Evolutionary conservation across 1,140 invertebrate genomes (phyloP), one percentile per base, ranked within the genome.

Genomic region (Ceratoteleas bidentatus): DNA sequence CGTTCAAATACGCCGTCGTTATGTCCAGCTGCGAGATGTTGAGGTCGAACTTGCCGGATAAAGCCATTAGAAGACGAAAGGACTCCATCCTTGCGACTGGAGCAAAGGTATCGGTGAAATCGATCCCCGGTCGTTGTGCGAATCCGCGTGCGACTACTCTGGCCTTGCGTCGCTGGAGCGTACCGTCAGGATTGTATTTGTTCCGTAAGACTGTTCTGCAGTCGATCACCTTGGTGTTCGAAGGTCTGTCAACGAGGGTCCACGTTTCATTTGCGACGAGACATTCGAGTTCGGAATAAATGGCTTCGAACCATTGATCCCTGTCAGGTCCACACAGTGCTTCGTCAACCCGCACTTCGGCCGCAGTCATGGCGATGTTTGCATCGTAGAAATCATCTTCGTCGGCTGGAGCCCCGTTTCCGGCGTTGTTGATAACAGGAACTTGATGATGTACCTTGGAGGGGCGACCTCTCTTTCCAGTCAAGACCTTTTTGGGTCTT

Each of bases 381-480:
- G 61, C 61, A 32, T 65, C 52, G 9, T 58, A 24, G n/a, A 57
- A 54, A 10, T 40, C 2, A 10, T 6, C 38, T 40, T 40, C 11
- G 8, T 8, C 11, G 38, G 6, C 11, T 8, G 0, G 38, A 10
- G 38, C 8, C 0, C 6, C 6, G 8, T 40, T 11, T 40, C 8
- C 38, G 6, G 0, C 2, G n/a, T 50, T 11, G 7, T 0, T n/a
- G 11, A 34, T 9, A 6, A 8, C 33, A 3, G 11, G 24, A 47
- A 14, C 36, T 65, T 40, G 15, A 13, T 0, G 16, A 14, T 40
- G 43, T n/a, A 33, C 53, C 9, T 54, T 66, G 10, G 16, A 2
- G 9, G 50, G 62, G 6, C 52, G 62, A 33, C 52, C 62, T 9
- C 49, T 52, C 36, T 40, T 52, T 38, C 61, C 61, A 16, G 61